These are phyloP conservation scores for Cryptus viduatorius DNA, from an alignment of 2,888 invertebrate species.

Conservation along the genomic window DNA sequence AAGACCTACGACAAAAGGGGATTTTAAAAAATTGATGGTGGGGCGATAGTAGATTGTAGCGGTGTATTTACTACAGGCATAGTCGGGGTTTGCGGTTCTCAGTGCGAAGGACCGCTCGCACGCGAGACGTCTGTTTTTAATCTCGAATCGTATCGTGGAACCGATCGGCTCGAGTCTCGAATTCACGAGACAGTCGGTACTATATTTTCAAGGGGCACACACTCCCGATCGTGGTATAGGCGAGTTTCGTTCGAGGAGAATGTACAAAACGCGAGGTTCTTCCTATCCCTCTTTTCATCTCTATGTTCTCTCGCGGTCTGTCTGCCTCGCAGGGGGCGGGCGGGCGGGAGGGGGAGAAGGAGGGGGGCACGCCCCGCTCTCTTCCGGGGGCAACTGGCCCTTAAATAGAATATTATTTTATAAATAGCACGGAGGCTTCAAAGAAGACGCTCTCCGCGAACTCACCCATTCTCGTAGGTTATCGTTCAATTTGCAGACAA, in stretches of 20 bases:
- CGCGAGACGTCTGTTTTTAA: background rate
- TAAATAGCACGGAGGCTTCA: constrained; percentile 70
- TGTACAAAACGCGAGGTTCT: constrained; percentile 55
- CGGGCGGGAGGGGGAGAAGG: background rate
- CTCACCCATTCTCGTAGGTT: constrained; percentile 68
- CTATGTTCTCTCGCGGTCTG: constrained; percentile 20
- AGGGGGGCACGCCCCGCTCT: constrained; percentile 60
- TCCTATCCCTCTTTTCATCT: constrained; percentile 16
- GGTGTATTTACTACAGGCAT: background rate
- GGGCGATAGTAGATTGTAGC: background rate
- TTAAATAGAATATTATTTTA: constrained; percentile 75
- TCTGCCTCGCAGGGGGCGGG: constrained; percentile 24
- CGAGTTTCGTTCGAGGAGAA: background rate
- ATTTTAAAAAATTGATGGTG: too few relatives aligned
- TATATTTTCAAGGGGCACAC: background rate
- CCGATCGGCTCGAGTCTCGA: background rate
- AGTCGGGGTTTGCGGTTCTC: background rate
- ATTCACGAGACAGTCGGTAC: background rate
- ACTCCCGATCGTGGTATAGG: background rate
- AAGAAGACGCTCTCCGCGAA: constrained; percentile 43
- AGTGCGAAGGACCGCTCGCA: constrained; percentile 9
- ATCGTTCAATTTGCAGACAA: constrained; percentile 53
- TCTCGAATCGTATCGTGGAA: background rate
- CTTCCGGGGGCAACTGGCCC: constrained; percentile 56
- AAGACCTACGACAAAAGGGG: constrained; percentile 25